Evolutionary conservation across 2,888 invertebrate genomes (phyloP), one percentile per base, ranked within the genome.

Genomic region (Timema cristinae): DNA sequence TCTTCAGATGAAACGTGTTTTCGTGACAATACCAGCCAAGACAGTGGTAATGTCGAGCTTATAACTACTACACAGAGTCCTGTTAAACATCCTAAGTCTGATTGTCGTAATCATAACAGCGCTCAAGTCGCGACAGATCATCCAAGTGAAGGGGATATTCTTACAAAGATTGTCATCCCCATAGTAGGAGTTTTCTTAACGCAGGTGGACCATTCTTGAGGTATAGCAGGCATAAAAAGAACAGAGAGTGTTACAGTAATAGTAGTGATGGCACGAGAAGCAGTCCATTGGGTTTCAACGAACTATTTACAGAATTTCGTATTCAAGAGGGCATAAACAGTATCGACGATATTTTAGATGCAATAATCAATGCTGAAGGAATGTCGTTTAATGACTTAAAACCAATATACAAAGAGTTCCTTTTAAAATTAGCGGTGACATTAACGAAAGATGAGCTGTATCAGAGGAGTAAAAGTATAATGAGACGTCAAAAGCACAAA

Each of bases 311-410:
- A 81, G 94, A 94, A 85, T 91, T 94, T 79, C 89, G 92, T 78
- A 88, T 93, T 79, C 93, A 94, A 83, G 94, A 94, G 83, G 94
- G 94, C 79, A 86, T 94, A 69, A 92, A 93, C 80, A 94, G 92
- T 72, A 89, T 94, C 83, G 94, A 95, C 80, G 94, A 94, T 79
- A 94, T 94, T 78, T 85, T 95, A 68, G 92, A 91, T 79, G 92
- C 92, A 79, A 95, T 95, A 80, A 93, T 95, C 78, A 93, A 94
- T 82, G 90, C 94, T 54, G 93, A 95, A 81, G 95, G 95, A 73
- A 95, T 95, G 94, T 94, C 94, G 71, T 95, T 94, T 82, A 95
- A 95, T 83, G 94, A 95, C 79, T 85, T 95, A 74, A 94, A 94
- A 81, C 95, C 95, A 63, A 91, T 95, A 75, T 95, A 95, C 81